Percentiles rank a stretch among this genome's conserved stretches.
phyloP scores from a whole-genome alignment of 2,797 vertebrate genomes.

The Alcedo quadribrachys region DNA sequence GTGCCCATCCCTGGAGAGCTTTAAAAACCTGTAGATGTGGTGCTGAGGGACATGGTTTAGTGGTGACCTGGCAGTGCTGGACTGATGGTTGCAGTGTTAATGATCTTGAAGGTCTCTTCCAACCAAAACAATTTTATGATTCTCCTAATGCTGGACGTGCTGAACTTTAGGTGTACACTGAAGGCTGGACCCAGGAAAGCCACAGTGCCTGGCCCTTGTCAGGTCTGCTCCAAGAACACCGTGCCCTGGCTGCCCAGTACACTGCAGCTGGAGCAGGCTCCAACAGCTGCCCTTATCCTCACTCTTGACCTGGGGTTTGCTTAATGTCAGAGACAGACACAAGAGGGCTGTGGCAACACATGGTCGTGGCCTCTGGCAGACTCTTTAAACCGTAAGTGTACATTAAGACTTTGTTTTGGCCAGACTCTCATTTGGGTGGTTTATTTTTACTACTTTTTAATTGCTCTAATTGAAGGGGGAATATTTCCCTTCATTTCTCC shows the following conservation, averaged over 20 bases:
- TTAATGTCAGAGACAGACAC: not conserved
- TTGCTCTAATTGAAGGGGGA: constrained; percentile 72
- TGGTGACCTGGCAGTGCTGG: not conserved
- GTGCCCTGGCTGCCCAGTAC: not conserved
- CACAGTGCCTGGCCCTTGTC: not conserved
- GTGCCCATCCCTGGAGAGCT: not conserved
- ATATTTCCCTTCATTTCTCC: constrained; percentile 61
- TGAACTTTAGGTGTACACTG: not conserved
- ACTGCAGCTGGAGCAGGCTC: not conserved
- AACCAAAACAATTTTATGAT: not conserved
- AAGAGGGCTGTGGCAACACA: constrained; percentile 26
- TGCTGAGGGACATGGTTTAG: not conserved
- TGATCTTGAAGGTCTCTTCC: not conserved
- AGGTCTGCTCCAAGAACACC: accelerated
- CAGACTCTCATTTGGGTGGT: constrained; percentile 54
- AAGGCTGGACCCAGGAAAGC: not conserved
- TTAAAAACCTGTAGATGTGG: not conserved
- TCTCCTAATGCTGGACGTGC: not conserved
- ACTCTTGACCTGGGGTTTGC: not conserved
- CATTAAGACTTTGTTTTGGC: constrained; percentile 67
- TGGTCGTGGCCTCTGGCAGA: constrained; percentile 30
- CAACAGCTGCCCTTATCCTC: not conserved
- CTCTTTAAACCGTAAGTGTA: constrained; percentile 60
- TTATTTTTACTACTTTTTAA: constrained; percentile 77
- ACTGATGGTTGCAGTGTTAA: not conserved